A percentile compares a stretch with the other conserved stretches of the same genome.
These are phyloP conservation scores for Triops cancriformis DNA, from an alignment of 1,140 invertebrate genomes.

Conservation along the genomic window DNA sequence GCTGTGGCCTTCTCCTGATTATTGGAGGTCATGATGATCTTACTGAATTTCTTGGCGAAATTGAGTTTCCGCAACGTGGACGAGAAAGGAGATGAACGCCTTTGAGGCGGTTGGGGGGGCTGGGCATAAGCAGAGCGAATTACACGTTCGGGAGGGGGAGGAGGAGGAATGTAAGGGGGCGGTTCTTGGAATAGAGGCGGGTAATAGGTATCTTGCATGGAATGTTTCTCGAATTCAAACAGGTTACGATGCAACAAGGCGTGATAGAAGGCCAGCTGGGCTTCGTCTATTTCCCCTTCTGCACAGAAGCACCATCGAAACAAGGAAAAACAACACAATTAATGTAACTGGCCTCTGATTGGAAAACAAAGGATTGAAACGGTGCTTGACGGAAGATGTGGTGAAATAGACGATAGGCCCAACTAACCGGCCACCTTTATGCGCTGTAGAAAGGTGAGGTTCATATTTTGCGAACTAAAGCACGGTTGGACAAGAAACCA, in stretches of 20 bases:
- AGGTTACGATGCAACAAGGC: slow-evolving; percentile 3
- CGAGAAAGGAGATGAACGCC: neutral
- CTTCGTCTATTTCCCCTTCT: slow-evolving; percentile 8
- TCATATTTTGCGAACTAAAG: neutral
- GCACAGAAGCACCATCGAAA: neutral
- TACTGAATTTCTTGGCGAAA: neutral
- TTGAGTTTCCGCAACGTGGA: neutral
- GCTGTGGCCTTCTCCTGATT: neutral
- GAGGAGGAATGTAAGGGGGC: neutral
- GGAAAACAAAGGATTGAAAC: neutral
- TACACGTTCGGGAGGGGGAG: neutral
- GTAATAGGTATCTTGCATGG: slow-evolving; percentile 1
- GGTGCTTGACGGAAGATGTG: neutral
- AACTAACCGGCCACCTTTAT: neutral
- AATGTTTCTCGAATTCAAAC: slow-evolving; percentile 1
- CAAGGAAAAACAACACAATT: neutral
- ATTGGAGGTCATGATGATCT: neutral
- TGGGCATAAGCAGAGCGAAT: neutral
- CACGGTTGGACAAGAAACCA: neutral
- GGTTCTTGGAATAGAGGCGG: slow-evolving; percentile 4
- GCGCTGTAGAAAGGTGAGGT: neutral
- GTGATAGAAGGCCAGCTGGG: neutral
- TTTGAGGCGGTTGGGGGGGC: neutral
- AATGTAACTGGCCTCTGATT: neutral
- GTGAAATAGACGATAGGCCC: slow-evolving; percentile 12